Evolutionary conservation across 2,888 invertebrate species (phyloP), one percentile per base, ranked within the genome.

Genomic region (Stegana nigrithorax): DNA sequence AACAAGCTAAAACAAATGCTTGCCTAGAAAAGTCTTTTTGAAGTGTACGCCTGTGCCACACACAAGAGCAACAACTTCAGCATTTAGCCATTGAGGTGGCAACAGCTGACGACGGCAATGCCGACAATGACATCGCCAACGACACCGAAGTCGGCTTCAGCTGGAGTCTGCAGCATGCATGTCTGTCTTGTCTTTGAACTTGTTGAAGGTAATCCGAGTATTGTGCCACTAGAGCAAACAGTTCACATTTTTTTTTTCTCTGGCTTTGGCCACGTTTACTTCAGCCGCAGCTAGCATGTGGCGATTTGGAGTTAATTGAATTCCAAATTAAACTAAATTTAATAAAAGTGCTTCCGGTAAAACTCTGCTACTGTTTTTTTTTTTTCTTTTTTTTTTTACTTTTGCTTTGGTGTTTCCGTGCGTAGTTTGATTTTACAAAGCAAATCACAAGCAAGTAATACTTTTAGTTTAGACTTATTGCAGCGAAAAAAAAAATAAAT

Each of bases 261-360:
- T 36, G 36, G 4, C 2, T 4, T n/a, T n/a, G n/a, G n/a, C n/a
- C n/a, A n/a, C n/a, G n/a, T n/a, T n/a, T n/a, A n/a, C n/a, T n/a
- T n/a, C 17, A 39, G 70, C 65, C 69, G 66, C 14, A 39, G 14
- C 60, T 64, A 56, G 42, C 55, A 50, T 42, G 60, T 25, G 14
- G 47, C 59, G 17, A 39, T 39, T 25, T 47, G 7, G 3, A 25
- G 27, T 57, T 78, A 78, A 75, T 74, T 75, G 65, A 72, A 71
- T 72, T 67, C 57, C 27, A 63, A 67, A 61, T 70, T 66, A 62
- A 61, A 61, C 23, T 17, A 56, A 71, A 68, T 64, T 60, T 69
- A 42, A 68, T 65, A 70, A 67, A 65, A 68, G 64, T 60, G 51
- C 12, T 70, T 72, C 72, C 71, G 70, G 58, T 60, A 36, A 19